These are phyloP conservation scores for Drosophila nasuta DNA, from an alignment of 1,140 invertebrate species.

Conservation along the genomic window DNA sequence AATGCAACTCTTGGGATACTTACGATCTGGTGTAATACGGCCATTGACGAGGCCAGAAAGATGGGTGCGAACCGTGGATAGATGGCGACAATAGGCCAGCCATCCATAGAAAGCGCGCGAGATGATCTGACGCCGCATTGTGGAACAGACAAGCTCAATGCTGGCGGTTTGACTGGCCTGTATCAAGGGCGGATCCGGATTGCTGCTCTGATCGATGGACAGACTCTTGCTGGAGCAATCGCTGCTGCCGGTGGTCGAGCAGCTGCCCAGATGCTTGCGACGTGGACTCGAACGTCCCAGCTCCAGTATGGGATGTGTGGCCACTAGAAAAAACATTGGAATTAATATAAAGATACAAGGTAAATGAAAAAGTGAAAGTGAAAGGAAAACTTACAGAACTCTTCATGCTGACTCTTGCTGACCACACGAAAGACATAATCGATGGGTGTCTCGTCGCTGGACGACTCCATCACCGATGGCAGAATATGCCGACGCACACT, in stretches of 20 bases:
- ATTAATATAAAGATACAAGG: neutral
- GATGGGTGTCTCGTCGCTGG: conserved; percentile 88
- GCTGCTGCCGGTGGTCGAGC: conserved; percentile 84
- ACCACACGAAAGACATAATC: conserved; percentile 97
- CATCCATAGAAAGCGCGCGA: conserved; percentile 98
- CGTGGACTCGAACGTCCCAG: conserved; percentile 77
- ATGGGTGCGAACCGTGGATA: conserved; percentile 96
- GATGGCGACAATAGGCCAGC: conserved; percentile 97
- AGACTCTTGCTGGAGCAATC: conserved; percentile 84
- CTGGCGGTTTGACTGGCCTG: conserved; percentile 86
- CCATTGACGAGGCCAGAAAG: conserved; percentile 94
- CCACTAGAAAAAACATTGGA: conserved; percentile 45
- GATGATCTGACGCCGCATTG: conserved; percentile 97
- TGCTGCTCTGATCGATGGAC: conserved; percentile 85
- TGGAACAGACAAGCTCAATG: conserved; percentile 92
- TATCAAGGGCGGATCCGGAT: conserved; percentile 70
- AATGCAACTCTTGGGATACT: conserved; percentile 43
- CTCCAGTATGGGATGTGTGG: conserved; percentile 79
- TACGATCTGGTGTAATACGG: conserved; percentile 88
- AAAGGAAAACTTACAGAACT: conserved; percentile 87
- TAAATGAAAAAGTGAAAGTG: neutral
- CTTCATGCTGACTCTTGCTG: conserved; percentile 91
- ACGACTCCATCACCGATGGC: conserved; percentile 87
- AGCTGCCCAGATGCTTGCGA: conserved; percentile 80
- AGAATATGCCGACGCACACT: conserved; percentile 87